phyloP scores from a whole-genome alignment of 53 echinoderm and acorn worm genomes.

The Echinometra lucunter region DNA sequence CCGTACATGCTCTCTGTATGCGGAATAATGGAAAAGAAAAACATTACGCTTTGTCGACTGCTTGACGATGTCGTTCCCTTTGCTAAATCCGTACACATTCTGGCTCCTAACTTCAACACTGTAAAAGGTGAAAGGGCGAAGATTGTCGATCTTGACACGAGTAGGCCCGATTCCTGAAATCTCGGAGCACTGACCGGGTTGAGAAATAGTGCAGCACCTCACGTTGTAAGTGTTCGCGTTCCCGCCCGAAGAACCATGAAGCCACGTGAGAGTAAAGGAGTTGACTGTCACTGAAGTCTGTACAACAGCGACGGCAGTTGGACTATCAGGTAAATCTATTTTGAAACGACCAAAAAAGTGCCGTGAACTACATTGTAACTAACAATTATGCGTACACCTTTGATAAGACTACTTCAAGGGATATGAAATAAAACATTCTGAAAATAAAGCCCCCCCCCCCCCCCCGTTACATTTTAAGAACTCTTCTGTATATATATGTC shows the following conservation, averaged over 20 bases:
- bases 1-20: no score
- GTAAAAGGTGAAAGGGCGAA: neutral
- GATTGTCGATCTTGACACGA: conserved; percentile 18
- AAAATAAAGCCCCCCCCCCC: no score
- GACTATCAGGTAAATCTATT: conserved; percentile 11
- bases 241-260: neutral
- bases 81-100: neutral
- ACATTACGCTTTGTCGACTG: conserved; percentile 11
- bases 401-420: no score
- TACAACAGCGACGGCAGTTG: neutral
- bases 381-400: no score
- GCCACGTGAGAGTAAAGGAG: conserved; percentile 7
- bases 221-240: neutral
- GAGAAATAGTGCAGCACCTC: neutral
- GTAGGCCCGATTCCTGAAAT: conserved; percentile 13
- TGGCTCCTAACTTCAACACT: neutral
- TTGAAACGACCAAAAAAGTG: neutral
- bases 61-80: neutral
- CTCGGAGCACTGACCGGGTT: neutral
- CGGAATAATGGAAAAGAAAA: neutral
- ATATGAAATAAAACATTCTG: no score
- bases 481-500: no score
- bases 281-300: neutral
- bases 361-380: neutral
- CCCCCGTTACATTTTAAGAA: no score